These are phyloP conservation scores for Serinus canaria DNA, from an alignment of 2,113 vertebrate genomes.

Conservation along the genomic window DNA sequence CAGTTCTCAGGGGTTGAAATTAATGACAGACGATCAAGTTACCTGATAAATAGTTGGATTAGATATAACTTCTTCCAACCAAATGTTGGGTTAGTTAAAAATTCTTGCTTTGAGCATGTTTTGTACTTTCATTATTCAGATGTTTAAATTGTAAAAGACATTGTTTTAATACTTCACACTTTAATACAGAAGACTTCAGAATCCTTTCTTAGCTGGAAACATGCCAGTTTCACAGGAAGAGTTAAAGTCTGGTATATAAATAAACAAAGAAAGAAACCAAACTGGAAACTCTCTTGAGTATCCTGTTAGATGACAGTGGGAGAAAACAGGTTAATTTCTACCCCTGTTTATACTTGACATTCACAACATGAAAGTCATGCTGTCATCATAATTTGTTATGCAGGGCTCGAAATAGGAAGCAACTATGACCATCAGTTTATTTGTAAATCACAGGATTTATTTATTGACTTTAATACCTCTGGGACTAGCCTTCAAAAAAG, in stretches of 20 bases:
- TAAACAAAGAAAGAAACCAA: not conserved
- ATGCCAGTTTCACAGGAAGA: conserved; percentile 29
- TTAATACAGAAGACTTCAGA: not conserved
- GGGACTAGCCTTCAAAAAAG: conserved; percentile 21
- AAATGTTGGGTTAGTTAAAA: conserved; percentile 25
- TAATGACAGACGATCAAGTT: conserved; percentile 55
- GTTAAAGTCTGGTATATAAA: conserved; percentile 22
- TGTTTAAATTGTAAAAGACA: not conserved
- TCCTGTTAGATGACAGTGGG: conserved; percentile 40
- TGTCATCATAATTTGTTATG: conserved; percentile 63
- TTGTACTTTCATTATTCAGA: not conserved
- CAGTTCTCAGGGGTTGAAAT: conserved; percentile 78
- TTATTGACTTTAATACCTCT: conserved; percentile 12
- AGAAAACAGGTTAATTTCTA: conserved; percentile 78
- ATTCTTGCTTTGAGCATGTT: not conserved
- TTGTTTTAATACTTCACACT: conserved; percentile 26
- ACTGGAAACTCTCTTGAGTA: conserved; percentile 3
- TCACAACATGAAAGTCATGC: conserved; percentile 62
- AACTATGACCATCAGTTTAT: conserved; percentile 14
- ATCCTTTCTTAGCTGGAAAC: conserved; percentile 37
- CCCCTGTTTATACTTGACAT: conserved; percentile 71
- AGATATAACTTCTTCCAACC: conserved; percentile 21
- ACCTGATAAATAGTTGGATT: conserved; percentile 32
- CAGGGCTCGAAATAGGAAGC: conserved; percentile 71
- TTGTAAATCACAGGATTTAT: conserved; percentile 24